These are phyloP conservation scores for Drosophila mettleri DNA, from an alignment of 2,888 invertebrate genomes.

Conservation along the genomic window DNA sequence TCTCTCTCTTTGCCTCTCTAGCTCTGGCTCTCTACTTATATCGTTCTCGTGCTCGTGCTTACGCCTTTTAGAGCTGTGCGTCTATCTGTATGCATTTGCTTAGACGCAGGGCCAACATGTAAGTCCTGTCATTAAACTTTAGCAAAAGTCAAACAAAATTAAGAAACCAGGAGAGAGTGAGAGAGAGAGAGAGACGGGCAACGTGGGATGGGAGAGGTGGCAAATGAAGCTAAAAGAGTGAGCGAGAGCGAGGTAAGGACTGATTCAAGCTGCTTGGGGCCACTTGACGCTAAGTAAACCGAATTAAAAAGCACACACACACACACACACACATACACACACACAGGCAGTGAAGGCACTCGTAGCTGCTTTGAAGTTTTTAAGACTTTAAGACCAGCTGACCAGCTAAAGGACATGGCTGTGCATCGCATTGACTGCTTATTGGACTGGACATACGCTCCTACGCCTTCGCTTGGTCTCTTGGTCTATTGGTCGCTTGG, in stretches of 20 bases:
- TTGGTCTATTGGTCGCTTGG: conserved; percentile 29
- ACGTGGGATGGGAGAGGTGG: no score
- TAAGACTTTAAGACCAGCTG: conserved; percentile 56
- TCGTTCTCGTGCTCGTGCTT: conserved; percentile 1
- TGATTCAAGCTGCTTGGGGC: conserved; percentile 46
- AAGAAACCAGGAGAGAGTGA: conserved; percentile 52
- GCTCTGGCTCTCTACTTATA: neutral
- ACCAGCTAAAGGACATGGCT: conserved; percentile 30
- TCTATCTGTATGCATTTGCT: conserved; percentile 44
- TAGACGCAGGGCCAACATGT: conserved; percentile 50
- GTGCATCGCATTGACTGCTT: conserved; percentile 22
- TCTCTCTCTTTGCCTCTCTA: neutral
- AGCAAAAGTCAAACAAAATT: conserved; percentile 75
- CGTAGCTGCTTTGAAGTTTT: conserved; percentile 33
- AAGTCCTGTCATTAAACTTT: conserved; percentile 73
- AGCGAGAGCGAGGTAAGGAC: conserved; percentile 10
- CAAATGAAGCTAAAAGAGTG: neutral
- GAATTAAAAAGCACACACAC: conserved; percentile 70
- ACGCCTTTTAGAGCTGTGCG: conserved; percentile 4
- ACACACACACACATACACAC: conserved; percentile 42
- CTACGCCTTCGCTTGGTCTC: conserved; percentile 37
- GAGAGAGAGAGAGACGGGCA: conserved; percentile 1
- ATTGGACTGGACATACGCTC: conserved; percentile 46
- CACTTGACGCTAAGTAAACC: conserved; percentile 66
- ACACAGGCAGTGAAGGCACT: conserved; percentile 37